These are phyloP conservation scores for Platysteira castanea DNA, from an alignment of 2,113 vertebrate species.

Conservation along the genomic window DNA sequence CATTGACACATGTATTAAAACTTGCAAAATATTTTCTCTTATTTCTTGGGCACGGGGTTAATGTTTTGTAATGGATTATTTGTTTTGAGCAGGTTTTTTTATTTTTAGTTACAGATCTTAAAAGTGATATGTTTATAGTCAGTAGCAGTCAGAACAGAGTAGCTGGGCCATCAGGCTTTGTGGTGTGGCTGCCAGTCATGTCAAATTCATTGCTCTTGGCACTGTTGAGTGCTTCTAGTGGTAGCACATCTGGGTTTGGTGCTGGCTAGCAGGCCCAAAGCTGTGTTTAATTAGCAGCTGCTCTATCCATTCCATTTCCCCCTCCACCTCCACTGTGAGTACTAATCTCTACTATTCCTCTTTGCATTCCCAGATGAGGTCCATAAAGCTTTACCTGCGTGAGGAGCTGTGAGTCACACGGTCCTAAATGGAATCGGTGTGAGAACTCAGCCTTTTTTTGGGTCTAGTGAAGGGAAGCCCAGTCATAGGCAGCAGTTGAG, in stretches of 20 bases:
- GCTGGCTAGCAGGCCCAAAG: background rate
- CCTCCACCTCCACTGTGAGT: rapidly evolving
- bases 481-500: background rate
- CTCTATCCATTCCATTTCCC: rapidly evolving
- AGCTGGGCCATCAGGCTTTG: background rate
- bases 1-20: background rate
- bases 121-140: background rate
- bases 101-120: background rate
- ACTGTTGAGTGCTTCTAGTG: background rate
- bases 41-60: rapidly evolving
- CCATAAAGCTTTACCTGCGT: background rate
- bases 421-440: rapidly evolving
- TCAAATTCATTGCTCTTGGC: background rate
- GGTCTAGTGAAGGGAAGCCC: background rate
- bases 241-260: background rate
- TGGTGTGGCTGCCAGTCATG: background rate
- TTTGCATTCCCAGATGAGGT: background rate
- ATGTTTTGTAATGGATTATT: background rate
- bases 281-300: background rate
- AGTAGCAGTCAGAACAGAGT: background rate
- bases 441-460: background rate
- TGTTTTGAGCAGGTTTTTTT: background rate
- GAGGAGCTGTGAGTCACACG: rapidly evolving
- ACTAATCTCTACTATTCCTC: rapidly evolving
- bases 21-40: background rate